phyloP scores from a whole-genome alignment of 2,888 invertebrate species.

The Carpatolechia fugitivella region DNA sequence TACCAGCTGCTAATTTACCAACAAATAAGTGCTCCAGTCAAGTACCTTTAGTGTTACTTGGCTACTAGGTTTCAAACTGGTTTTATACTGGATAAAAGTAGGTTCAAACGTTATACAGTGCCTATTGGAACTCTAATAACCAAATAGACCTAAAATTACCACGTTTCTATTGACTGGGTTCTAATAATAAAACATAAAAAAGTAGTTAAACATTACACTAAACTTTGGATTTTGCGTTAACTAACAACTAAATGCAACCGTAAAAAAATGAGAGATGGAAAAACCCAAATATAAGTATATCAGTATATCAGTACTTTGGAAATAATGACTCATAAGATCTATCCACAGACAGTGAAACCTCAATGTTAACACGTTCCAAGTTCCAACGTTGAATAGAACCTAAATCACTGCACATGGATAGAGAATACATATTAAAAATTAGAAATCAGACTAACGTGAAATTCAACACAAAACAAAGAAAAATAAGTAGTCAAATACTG shows the following conservation, averaged over 20 bases:
- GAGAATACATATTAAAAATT: slow-evolving; percentile 42
- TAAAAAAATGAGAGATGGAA: slow-evolving; percentile 62
- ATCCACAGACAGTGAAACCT: slow-evolving; percentile 64
- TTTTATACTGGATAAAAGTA: neutral
- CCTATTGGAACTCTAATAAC: slow-evolving; percentile 39
- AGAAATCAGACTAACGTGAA: slow-evolving; percentile 72
- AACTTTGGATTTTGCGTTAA: slow-evolving; percentile 76
- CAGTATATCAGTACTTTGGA: slow-evolving; percentile 72
- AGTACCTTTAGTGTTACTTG: slow-evolving; percentile 47
- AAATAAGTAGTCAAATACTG: slow-evolving; percentile 76
- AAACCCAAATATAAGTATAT: slow-evolving; percentile 65
- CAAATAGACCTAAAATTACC: slow-evolving; percentile 44
- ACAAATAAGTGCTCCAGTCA: slow-evolving; percentile 60
- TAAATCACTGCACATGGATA: slow-evolving; percentile 64
- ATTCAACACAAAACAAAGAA: slow-evolving; percentile 72
- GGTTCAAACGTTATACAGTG: neutral
- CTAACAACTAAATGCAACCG: slow-evolving; percentile 78
- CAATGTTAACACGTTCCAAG: slow-evolving; percentile 47
- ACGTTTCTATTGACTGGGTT: slow-evolving; percentile 44
- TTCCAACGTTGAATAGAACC: slow-evolving; percentile 57
- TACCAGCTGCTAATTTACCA: slow-evolving; percentile 79
- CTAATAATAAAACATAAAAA: slow-evolving; percentile 20
- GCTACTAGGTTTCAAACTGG: slow-evolving; percentile 38
- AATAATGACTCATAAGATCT: slow-evolving; percentile 63
- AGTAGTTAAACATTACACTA: slow-evolving; percentile 47